A percentile compares a stretch with the other conserved stretches of the same genome.
These are phyloP conservation scores for Muricea muricata DNA, from an alignment of 92 coral and sea anemone species.

Conservation along the genomic window DNA sequence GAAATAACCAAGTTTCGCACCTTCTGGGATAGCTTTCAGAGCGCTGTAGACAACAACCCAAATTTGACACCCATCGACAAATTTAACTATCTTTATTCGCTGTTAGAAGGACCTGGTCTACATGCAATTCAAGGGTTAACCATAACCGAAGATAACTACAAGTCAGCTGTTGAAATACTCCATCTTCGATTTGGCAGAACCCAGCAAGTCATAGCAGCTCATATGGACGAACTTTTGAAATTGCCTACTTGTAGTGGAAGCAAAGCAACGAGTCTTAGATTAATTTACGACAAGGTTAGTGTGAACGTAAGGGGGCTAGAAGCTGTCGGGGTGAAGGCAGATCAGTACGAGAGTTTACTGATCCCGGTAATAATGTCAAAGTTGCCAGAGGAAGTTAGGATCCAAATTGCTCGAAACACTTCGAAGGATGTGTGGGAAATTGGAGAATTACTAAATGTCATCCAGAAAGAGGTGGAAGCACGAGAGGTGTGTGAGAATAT, in stretches of 20 bases:
- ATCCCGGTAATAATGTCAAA: constrained; percentile 33
- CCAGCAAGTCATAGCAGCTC: constrained; percentile 1
- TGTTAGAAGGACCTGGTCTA: constrained; percentile 29
- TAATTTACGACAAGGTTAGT: constrained; percentile 10
- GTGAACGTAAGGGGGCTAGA: constrained; percentile 22
- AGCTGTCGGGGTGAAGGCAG: constrained; percentile 22
- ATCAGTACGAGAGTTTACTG: constrained; percentile 29
- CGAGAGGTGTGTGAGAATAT: constrained; percentile 25
- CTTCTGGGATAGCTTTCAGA: constrained; percentile 47
- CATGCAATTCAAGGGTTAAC: constrained; percentile 35
- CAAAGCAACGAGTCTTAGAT: constrained; percentile 16
- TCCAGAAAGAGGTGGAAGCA: constrained; percentile 24
- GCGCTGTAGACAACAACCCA: constrained; percentile 40
- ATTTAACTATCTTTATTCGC: constrained; percentile 36
- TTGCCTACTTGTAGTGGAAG: constrained; percentile 16
- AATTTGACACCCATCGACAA: constrained; percentile 30
- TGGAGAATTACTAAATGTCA: not conserved
- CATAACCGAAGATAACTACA: constrained; percentile 8
- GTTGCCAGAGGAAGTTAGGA: constrained; percentile 5
- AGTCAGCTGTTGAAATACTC: constrained; percentile 30
- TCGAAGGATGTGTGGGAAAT: constrained; percentile 31
- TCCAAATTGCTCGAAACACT: constrained; percentile 24
- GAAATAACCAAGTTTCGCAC: constrained; percentile 43
- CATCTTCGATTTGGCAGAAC: constrained; percentile 14
- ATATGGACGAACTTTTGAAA: constrained; percentile 21